phyloP scores from a whole-genome alignment of 1,140 invertebrate genomes.

The Archivesica marissinica region DNA sequence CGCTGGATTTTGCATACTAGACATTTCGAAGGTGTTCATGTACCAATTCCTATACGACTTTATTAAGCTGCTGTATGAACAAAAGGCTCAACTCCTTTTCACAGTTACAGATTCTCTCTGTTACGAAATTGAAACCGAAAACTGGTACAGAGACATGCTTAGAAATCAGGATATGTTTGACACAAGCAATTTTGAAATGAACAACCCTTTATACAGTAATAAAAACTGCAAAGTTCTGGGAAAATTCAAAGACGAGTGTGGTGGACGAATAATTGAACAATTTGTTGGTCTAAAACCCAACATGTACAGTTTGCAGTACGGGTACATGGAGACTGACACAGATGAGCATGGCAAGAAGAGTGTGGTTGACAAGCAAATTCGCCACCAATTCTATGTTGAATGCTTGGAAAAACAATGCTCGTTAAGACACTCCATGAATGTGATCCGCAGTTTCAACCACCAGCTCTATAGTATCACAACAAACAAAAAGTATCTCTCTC shows the following conservation, averaged over 20 bases:
- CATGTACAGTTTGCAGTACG: constrained; percentile 43
- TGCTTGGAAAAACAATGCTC: constrained; percentile 61
- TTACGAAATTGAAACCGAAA: constrained; percentile 31
- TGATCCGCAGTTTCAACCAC: constrained; percentile 63
- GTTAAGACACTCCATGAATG: constrained; percentile 60
- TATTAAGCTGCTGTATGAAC: constrained; percentile 73
- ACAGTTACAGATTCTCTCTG: constrained; percentile 69
- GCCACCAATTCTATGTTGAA: constrained; percentile 65
- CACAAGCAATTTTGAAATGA: constrained; percentile 50
- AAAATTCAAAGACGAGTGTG: constrained; percentile 61
- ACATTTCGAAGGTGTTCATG: constrained; percentile 73
- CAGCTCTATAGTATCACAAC: constrained; percentile 50
- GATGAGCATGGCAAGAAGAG: constrained; percentile 66
- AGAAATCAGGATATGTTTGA: constrained; percentile 59
- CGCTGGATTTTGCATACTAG: constrained; percentile 67
- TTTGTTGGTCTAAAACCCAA: constrained; percentile 69
- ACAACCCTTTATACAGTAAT: constrained; percentile 19
- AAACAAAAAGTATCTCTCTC: constrained; percentile 40
- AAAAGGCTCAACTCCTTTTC: constrained; percentile 74
- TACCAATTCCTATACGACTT: constrained; percentile 78
- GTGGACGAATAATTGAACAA: constrained; percentile 29
- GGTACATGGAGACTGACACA: too few relatives aligned
- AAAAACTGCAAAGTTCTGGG: constrained; percentile 48
- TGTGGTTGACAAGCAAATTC: constrained; percentile 63
- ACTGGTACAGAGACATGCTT: constrained; percentile 57